Evolutionary conservation across 2,797 vertebrate genomes (phyloP).

Genomic region (Sitta carolinensis): DNA sequence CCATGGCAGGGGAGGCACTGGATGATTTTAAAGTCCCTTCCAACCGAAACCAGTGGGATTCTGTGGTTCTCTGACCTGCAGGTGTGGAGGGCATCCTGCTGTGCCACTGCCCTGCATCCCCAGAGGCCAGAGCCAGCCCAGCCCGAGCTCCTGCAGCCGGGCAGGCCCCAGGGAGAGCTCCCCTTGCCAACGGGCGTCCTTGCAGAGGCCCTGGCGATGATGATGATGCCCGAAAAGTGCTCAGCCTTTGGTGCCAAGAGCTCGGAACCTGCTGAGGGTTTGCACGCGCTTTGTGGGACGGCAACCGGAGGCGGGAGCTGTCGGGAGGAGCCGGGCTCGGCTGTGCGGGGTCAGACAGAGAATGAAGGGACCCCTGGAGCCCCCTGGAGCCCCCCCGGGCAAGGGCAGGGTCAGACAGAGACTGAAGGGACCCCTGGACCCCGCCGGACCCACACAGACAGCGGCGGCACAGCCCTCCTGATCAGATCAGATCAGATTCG

Average conservation of each 20-base stretch:
- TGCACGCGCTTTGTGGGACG: fast-evolving
- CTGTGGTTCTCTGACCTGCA: background rate
- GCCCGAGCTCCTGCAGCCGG: background rate
- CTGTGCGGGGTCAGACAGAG: too few relatives aligned
- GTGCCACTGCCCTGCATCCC: background rate
- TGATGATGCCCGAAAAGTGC: too few relatives aligned
- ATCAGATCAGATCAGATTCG: too few relatives aligned
- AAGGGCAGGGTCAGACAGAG: too few relatives aligned
- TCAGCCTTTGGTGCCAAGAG: too few relatives aligned
- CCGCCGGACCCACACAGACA: too few relatives aligned
- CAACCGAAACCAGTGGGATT: too few relatives aligned
- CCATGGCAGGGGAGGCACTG: background rate
- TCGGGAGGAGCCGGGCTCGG: background rate
- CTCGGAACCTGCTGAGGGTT: background rate
- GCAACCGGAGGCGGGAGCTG: fast-evolving
- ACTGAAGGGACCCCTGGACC: too few relatives aligned
- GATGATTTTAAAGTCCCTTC: background rate
- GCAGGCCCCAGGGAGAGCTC: fast-evolving
- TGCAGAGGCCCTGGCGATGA: background rate
- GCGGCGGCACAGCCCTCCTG: too few relatives aligned
- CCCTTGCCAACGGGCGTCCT: fast-evolving
- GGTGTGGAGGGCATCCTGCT: too few relatives aligned
- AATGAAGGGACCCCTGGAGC: too few relatives aligned
- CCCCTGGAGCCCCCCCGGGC: too few relatives aligned
- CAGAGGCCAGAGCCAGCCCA: fast-evolving